Evolutionary conservation across 1,140 invertebrate genomes (phyloP).

Genomic region (Cyrtorhinus lividipennis): DNA sequence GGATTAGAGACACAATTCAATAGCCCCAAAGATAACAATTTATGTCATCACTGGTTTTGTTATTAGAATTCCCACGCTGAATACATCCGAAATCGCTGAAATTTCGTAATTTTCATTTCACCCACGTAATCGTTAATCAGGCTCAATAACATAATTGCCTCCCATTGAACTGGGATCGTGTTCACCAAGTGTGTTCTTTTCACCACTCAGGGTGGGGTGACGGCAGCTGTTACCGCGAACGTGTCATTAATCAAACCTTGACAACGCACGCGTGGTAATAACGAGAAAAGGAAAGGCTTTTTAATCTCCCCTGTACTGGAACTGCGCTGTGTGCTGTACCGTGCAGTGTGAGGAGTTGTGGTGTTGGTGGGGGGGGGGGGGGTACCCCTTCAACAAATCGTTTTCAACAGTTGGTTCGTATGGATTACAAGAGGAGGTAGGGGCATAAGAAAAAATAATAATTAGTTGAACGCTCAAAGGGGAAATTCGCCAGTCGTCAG

Average conservation of each 20-base stretch:
- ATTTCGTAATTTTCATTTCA: too few species aligned
- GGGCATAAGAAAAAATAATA: not conserved
- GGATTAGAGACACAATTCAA: too few species aligned
- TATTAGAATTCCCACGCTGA: too few species aligned
- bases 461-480: not conserved
- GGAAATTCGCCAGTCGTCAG: too few species aligned
- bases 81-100: too few species aligned
- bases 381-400: not conserved
- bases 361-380: not conserved
- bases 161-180: too few species aligned
- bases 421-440: not conserved
- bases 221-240: not conserved
- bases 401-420: slow-evolving; percentile 7
- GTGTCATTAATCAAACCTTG: not conserved
- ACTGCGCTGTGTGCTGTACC: too few species aligned
- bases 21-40: too few species aligned
- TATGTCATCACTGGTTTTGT: too few species aligned
- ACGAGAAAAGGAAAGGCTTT: not conserved
- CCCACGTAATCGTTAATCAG: too few species aligned
- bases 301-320: not conserved
- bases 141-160: too few species aligned
- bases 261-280: not conserved
- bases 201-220: not conserved
- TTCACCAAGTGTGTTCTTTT: not conserved
- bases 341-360: too few species aligned